These are phyloP conservation scores for Pristionchus exspectatus DNA, from an alignment of 2,888 invertebrate genomes.

Conservation along the genomic window DNA sequence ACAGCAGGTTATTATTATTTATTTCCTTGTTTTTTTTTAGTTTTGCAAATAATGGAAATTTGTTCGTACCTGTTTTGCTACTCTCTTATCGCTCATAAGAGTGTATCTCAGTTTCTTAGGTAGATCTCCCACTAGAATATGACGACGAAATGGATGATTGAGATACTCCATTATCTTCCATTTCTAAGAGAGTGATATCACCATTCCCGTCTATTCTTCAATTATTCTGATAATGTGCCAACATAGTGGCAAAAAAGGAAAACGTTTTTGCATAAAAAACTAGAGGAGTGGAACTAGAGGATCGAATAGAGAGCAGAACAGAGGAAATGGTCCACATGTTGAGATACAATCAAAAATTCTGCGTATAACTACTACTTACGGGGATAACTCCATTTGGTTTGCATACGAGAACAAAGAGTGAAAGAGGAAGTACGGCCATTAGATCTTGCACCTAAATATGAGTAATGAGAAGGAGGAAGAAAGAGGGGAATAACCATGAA, in stretches of 20 bases:
- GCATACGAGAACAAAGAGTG: constrained; percentile 65
- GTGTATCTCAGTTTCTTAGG: constrained; percentile 60
- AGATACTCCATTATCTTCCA: constrained; percentile 61
- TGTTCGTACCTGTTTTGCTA: constrained; percentile 28
- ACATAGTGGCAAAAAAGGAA: no score
- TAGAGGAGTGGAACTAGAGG: no score
- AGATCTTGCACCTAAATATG: constrained; percentile 60
- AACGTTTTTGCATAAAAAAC: no score
- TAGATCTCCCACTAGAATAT: constrained; percentile 69
- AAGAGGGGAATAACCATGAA: constrained; percentile 63
- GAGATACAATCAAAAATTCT: no score
- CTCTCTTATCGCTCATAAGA: constrained; percentile 30
- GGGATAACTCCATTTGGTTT: constrained; percentile 53
- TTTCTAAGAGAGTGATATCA: not conserved
- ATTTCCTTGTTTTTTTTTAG: no score
- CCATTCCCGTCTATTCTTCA: no score
- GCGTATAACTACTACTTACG: not conserved
- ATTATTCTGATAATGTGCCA: no score
- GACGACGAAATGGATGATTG: constrained; percentile 65
- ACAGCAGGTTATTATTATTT: no score
- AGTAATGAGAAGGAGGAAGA: not conserved
- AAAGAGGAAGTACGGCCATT: constrained; percentile 69
- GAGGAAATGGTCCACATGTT: no score
- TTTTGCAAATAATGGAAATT: not conserved
- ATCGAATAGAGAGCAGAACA: no score